phyloP scores from a whole-genome alignment of 1,140 invertebrate genomes.

The Trypoxylus dichotomus region DNA sequence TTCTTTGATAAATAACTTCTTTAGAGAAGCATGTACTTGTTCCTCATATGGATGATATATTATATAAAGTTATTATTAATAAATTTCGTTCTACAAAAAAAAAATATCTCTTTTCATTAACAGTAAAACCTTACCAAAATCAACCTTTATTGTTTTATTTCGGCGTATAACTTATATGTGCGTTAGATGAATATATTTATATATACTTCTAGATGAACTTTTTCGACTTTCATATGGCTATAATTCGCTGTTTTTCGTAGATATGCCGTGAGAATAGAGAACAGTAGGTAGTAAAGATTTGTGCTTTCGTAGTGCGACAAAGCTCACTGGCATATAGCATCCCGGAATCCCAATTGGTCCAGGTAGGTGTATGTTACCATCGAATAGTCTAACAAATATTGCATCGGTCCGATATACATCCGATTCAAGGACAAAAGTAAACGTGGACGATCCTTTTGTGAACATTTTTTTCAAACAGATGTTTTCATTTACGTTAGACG shows the following conservation, averaged over 20 bases:
- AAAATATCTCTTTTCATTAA: not conserved
- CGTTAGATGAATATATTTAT: no score
- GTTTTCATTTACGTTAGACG: not conserved
- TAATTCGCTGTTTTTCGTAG: not conserved
- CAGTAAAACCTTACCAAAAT: no score
- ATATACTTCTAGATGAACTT: no score
- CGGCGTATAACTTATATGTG: no score
- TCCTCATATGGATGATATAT: conserved; percentile 52
- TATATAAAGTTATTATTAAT: conserved; percentile 51
- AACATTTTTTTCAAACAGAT: not conserved
- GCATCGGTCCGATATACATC: not conserved
- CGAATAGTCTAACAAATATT: not conserved
- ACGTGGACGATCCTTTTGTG: not conserved
- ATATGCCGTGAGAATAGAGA: not conserved
- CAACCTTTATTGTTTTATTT: conserved; percentile 43
- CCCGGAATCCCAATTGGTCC: not conserved
- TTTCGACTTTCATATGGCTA: not conserved
- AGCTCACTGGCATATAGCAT: not conserved
- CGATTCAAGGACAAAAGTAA: not conserved
- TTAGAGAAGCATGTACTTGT: conserved; percentile 52
- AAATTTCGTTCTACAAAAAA: conserved; percentile 45
- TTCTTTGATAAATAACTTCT: conserved; percentile 47
- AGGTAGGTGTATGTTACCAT: not conserved
- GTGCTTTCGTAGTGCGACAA: no score
- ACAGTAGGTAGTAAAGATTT: not conserved